Evolutionary conservation across 2,113 vertebrate genomes (phyloP).

Genomic region (Albula glossodonta): DNA sequence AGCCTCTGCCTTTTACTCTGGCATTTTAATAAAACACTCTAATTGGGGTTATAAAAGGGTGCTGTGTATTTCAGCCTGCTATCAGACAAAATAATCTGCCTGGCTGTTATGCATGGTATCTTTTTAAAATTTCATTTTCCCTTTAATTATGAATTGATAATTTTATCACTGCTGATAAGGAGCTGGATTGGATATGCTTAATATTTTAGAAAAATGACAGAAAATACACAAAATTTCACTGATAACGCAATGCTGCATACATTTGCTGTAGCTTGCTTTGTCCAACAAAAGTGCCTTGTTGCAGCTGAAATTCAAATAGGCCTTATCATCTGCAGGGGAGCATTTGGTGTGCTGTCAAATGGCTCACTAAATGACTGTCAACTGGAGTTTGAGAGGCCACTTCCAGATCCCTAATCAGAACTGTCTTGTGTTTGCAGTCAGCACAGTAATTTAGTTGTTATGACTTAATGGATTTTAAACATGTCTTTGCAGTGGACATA

Average conservation of each 20-base stretch:
- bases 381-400: neutral
- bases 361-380: neutral
- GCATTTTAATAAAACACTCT: neutral
- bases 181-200: neutral
- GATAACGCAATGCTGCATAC: neutral
- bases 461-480: neutral
- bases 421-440: no score
- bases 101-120: neutral
- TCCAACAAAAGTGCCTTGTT: neutral
- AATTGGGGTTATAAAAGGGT: neutral
- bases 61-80: neutral
- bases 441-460: no score
- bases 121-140: neutral
- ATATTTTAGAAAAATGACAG: neutral
- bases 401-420: neutral
- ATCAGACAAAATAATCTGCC: neutral
- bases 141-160: neutral
- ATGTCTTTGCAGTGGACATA: neutral
- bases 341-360: neutral
- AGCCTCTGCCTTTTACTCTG: neutral
- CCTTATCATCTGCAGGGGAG: neutral
- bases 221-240: neutral
- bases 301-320: neutral
- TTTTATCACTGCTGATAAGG: neutral
- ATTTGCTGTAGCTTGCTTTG: neutral